These are phyloP conservation scores for Xestobium rufovillosum DNA, from an alignment of 2,888 invertebrate species.

Conservation along the genomic window DNA sequence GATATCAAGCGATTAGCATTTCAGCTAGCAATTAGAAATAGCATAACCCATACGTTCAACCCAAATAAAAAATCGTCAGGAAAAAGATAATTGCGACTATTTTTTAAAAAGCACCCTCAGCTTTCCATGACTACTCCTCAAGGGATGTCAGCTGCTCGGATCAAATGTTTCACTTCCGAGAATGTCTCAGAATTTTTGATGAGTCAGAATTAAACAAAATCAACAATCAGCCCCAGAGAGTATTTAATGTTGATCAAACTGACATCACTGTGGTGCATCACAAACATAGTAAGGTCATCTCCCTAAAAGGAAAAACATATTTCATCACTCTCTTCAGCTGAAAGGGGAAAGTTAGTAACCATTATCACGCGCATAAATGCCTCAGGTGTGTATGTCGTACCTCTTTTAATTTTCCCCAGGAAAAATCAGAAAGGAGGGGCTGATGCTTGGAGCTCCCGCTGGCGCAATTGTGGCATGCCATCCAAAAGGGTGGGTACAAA, in stretches of 20 bases:
- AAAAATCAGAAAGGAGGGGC: no score
- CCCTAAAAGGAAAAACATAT: conserved; percentile 3
- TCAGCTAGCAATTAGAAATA: conserved; percentile 7
- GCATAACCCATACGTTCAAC: conserved; percentile 3
- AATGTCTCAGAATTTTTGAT: conserved; percentile 9
- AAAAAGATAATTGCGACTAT: conserved; percentile 6
- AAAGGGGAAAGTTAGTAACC: no score
- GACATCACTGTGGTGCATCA: conserved; percentile 6
- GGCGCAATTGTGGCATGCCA: no score
- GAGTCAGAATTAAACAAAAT: no score
- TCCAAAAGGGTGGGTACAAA: no score
- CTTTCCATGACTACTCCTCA: conserved; percentile 9
- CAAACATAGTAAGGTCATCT: conserved; percentile 5
- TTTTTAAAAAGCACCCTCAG: conserved; percentile 6
- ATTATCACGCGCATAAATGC: no score
- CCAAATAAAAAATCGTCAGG: conserved; percentile 4
- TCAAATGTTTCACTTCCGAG: conserved; percentile 5
- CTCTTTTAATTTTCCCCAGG: no score
- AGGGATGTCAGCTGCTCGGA: conserved; percentile 6
- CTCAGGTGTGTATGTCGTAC: no score
- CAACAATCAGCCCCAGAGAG: no score
- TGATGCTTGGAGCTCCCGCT: no score
- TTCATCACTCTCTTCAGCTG: no score
- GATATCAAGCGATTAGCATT: conserved; percentile 4
- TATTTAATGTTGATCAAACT: no score